Evolutionary conservation across 2,113 vertebrate species (phyloP), one percentile per base, ranked within the genome.

Genomic region (Bos indicus): DNA sequence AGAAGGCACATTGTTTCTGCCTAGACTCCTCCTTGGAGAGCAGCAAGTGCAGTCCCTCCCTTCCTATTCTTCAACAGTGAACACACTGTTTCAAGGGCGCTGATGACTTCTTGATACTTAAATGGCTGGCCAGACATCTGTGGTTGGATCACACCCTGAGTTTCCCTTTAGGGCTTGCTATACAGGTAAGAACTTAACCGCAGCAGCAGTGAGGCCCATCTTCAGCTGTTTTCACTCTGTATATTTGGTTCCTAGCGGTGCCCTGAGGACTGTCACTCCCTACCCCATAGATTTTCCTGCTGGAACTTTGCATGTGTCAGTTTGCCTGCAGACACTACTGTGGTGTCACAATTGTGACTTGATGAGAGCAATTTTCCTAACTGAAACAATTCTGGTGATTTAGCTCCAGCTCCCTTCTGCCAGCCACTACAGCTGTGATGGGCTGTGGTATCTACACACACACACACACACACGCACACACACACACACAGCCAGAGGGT

Each of bases 321-420:
- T 94, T 84, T 81, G 89, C 80, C 84, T 64, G 28, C 43, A 67
- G 95, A 84, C 21, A 5, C 26, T 2, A 59, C 36, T 17, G 28
- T 26, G 52, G 85, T 87, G 96, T 92, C 96, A 97, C 33, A 94
- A 67, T 90, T 95, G 78, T 26, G 71, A 88, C 91, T 94, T 93
- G 87, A 97, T 98, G 97, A 95, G 85, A 93, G 40, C 28, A 28
- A 78, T 95, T 89, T 97, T 95, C 57, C 91, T 91, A n/a, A 88
- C 57, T 93, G 92, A 97, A 97, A 95, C 54, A 95, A 93, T 95
- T 43, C n/a, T 85, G 92, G 91, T 96, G 96, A 97, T 97, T 30
- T 30, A 10, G 60, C 25, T 80, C 81, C 80, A 60, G 28, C 21
- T 97, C 28, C 67, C 83, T 93, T 91, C 92, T 88, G 74, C 81